Percentiles rank a stretch among this genome's conserved stretches.
phyloP scores from a whole-genome alignment of 92 coral and sea anemone species.

The Pocillopora grandis region DNA sequence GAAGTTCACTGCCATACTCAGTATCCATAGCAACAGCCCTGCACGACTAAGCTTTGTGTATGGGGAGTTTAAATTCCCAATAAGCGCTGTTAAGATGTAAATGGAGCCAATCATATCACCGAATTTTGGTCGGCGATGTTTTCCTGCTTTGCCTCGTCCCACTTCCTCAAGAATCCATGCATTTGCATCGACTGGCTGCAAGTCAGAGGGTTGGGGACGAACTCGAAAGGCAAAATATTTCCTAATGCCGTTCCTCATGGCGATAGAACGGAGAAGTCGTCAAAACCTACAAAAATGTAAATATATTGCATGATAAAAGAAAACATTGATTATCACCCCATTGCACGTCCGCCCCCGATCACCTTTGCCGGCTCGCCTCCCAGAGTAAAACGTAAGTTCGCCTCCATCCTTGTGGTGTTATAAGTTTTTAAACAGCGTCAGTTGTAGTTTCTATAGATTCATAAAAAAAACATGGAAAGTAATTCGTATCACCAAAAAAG shows the following conservation, averaged over 20 bases:
- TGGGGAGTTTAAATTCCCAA: slow-evolving; percentile 53
- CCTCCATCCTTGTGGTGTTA: too few relatives aligned
- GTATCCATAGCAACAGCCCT: slow-evolving; percentile 59
- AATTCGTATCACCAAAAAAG: too few relatives aligned
- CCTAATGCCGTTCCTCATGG: slow-evolving; percentile 25
- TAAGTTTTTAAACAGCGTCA: too few relatives aligned
- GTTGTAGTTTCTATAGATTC: too few relatives aligned
- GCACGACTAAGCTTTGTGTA: slow-evolving; percentile 35
- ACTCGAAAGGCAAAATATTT: slow-evolving; percentile 7
- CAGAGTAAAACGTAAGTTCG: too few relatives aligned
- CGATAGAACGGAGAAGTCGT: neutral
- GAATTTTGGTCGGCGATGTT: neutral
- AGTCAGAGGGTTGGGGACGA: neutral
- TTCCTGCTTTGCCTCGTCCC: slow-evolving; percentile 3
- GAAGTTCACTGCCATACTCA: slow-evolving; percentile 32
- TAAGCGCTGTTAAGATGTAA: slow-evolving; percentile 59
- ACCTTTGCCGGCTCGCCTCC: too few relatives aligned
- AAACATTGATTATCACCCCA: too few relatives aligned
- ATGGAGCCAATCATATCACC: slow-evolving; percentile 28
- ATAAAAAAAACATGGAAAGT: too few relatives aligned
- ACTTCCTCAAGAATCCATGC: neutral
- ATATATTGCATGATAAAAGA: neutral
- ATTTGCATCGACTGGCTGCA: neutral
- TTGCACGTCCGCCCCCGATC: neutral
- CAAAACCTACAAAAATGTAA: too few relatives aligned